These are phyloP conservation scores for Rhadina sibilatrix DNA, from an alignment of 2,113 vertebrate genomes.

Conservation along the genomic window DNA sequence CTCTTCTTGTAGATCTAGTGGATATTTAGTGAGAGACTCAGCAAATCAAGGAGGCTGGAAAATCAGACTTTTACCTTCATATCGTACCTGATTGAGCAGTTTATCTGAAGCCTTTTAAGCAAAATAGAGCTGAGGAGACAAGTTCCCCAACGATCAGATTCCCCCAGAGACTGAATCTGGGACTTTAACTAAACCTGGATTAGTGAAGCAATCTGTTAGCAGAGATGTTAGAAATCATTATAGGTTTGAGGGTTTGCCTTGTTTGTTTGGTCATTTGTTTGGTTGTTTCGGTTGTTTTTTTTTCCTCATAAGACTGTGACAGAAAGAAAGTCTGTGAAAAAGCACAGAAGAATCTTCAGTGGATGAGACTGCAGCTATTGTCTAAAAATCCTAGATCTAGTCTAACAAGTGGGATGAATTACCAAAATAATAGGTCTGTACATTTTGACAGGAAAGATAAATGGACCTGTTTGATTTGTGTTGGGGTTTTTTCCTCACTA, in stretches of 20 bases:
- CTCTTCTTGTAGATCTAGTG: neutral
- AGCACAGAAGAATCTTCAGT: neutral
- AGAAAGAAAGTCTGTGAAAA: neutral
- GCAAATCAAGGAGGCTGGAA: neutral
- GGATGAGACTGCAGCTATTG: neutral
- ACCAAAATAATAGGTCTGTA: neutral
- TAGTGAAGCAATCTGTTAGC: neutral
- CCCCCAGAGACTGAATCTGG: neutral
- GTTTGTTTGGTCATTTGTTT: neutral
- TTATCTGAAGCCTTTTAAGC: neutral
- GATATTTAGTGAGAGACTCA: neutral
- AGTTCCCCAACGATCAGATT: neutral
- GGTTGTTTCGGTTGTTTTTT: neutral
- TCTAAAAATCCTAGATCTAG: neutral
- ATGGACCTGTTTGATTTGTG: fast-evolving
- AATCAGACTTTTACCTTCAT: neutral
- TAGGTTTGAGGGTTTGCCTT: neutral
- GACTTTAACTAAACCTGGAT: neutral
- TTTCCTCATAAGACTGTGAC: neutral
- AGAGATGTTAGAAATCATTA: neutral
- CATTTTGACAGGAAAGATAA: neutral
- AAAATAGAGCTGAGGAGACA: neutral
- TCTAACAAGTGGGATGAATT: neutral
- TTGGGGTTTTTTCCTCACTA: neutral
- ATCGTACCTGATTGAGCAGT: neutral